These are phyloP conservation scores for Danaus chrysippus DNA, from an alignment of 2,888 invertebrate genomes.

Conservation along the genomic window DNA sequence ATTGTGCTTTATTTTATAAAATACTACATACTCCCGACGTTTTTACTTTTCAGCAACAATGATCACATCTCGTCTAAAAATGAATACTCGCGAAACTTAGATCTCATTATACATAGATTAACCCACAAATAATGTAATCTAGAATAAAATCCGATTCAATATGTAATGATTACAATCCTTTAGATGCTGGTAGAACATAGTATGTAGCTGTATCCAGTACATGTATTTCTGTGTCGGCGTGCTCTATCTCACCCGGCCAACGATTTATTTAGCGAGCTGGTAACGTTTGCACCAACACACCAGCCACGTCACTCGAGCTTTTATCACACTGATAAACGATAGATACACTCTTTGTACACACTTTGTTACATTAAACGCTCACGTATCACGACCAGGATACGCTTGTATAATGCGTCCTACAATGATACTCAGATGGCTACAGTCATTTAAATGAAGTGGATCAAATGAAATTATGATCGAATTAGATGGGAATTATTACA, in stretches of 20 bases:
- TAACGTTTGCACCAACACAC: slow-evolving; percentile 69
- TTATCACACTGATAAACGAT: slow-evolving; percentile 44
- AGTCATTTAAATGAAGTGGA: no score
- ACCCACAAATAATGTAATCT: not conserved
- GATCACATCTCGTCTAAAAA: no score
- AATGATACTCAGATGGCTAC: not conserved
- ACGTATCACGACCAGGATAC: not conserved
- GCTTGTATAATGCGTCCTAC: not conserved
- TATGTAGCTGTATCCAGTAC: slow-evolving; percentile 43
- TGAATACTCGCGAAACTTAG: not conserved
- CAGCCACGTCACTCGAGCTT: slow-evolving; percentile 62
- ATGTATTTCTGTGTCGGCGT: slow-evolving; percentile 47
- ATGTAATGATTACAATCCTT: no score
- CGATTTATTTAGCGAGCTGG: slow-evolving; percentile 73
- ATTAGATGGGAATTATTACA: no score
- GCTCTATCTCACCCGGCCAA: slow-evolving; percentile 69
- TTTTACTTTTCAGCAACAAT: no score
- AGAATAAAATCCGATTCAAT: no score
- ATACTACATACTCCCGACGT: no score
- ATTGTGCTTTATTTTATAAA: no score
- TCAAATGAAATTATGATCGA: no score
- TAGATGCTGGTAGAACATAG: no score
- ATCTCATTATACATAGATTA: not conserved
- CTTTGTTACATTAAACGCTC: not conserved
- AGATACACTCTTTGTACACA: slow-evolving; percentile 4